Evolutionary conservation across 2,888 invertebrate species (phyloP), one percentile per base, ranked within the genome.

Genomic region (Melanotus villosus): DNA sequence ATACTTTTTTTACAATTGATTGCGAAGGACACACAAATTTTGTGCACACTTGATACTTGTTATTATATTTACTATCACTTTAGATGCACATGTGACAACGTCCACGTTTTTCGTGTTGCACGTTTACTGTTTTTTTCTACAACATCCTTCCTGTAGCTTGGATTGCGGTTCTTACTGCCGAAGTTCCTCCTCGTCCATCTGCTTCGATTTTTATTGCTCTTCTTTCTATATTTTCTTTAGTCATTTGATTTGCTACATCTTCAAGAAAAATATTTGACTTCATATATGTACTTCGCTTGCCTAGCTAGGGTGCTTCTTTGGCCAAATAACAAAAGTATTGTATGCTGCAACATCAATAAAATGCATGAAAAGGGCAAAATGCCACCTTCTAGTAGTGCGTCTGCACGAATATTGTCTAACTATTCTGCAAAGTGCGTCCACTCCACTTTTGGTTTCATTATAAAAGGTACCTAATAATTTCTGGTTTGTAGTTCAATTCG

Each of bases 261-360:
- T 45, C 21, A 12, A 45, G 1, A 19, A 14, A 14, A 4, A 9
- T 12, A 4, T 19, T 18, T 45, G n/a, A 12, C 21, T 23, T 32
- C 1, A n/a, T n/a, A 32, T 32, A 32, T 19, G 23, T 10, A 16
- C 23, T 45, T 45, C 19, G 14, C n/a, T 45, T 10, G 14, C 23
- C n/a, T n/a, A n/a, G n/a, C n/a, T n/a, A n/a, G n/a, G n/a, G n/a
- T n/a, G n/a, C 10, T 21, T 21, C n/a, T 45, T n/a, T 45, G 19
- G 10, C 45, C 45, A 45, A 45, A 45, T 19, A 45, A 45, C 45
- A 19, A 45, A 45, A 18, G 45, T 19, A 45, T 45, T 45, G 19
- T 19, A 45, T n/a, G 21, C 19, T 12, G 45, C 45, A 18, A n/a
- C n/a, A 45, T 45, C 45, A 23, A 45, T 45, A 45, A 45, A 16